Evolutionary conservation across 2,888 invertebrate genomes (phyloP).

Genomic region (Chirona hameri): DNA sequence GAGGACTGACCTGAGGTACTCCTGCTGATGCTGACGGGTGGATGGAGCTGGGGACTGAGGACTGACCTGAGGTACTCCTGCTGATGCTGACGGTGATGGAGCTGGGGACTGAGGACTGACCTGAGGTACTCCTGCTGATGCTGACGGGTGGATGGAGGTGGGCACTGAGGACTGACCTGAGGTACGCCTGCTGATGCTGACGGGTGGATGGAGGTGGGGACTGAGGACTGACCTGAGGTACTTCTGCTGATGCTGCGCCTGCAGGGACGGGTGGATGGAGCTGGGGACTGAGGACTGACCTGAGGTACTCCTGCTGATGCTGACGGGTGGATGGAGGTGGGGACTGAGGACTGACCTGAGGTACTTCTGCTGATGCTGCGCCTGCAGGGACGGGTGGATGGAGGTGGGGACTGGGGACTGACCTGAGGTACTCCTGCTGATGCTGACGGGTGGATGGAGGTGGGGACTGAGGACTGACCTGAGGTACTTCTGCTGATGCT

Average conservation of each 20-base stretch:
- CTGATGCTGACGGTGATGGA: conserved; percentile 59
- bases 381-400: conserved; percentile 59
- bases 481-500: conserved; percentile 62
- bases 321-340: conserved; percentile 55
- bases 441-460: conserved; percentile 58
- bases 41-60: conserved; percentile 47
- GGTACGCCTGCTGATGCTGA: conserved; percentile 62
- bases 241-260: conserved; percentile 63
- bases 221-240: conserved; percentile 50
- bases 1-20: conserved; percentile 52
- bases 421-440: conserved; percentile 58
- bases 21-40: conserved; percentile 63
- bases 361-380: conserved; percentile 63
- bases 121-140: conserved; percentile 61
- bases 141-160: conserved; percentile 55
- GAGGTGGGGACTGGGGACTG: conserved; percentile 47
- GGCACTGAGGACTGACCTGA: conserved; percentile 49
- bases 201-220: conserved; percentile 54
- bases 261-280: conserved; percentile 56
- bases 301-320: conserved; percentile 61
- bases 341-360: conserved; percentile 50
- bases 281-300: conserved; percentile 47
- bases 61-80: conserved; percentile 55
- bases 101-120: conserved; percentile 47
- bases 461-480: conserved; percentile 47